A percentile compares a stretch with the other conserved stretches of the same genome.
Evolutionary conservation across 2,797 vertebrate species (phyloP).

Genomic region (Sylvia borin): DNA sequence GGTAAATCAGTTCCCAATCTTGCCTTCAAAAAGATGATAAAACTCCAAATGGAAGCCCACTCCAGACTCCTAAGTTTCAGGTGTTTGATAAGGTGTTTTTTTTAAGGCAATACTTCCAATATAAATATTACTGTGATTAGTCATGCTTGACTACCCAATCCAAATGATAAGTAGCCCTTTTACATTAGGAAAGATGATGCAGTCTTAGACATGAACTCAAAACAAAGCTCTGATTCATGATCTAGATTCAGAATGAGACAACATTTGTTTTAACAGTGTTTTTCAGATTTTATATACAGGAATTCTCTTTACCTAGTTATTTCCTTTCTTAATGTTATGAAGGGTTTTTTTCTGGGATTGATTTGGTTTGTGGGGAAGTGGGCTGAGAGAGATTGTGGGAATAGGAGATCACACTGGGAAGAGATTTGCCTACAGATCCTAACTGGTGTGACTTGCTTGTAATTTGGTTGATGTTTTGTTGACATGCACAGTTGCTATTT

Average conservation of each 20-base stretch:
- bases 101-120: neutral
- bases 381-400: neutral
- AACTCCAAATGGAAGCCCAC: neutral
- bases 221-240: neutral
- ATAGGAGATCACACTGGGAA: neutral
- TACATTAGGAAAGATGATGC: neutral
- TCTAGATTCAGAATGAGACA: neutral
- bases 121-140: neutral
- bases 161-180: neutral
- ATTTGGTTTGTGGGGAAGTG: neutral
- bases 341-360: neutral
- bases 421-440: neutral
- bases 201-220: neutral
- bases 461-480: neutral
- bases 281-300: neutral
- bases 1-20: neutral
- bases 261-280: neutral
- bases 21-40: neutral
- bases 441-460: neutral
- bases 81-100: neutral
- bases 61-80: neutral
- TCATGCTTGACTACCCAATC: neutral
- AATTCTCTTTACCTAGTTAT: neutral
- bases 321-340: neutral
- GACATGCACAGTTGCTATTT: neutral